Percentiles rank a stretch among this genome's conserved stretches.
These are phyloP conservation scores for Andrena bucephala DNA, from an alignment of 2,888 invertebrate genomes.

Conservation along the genomic window DNA sequence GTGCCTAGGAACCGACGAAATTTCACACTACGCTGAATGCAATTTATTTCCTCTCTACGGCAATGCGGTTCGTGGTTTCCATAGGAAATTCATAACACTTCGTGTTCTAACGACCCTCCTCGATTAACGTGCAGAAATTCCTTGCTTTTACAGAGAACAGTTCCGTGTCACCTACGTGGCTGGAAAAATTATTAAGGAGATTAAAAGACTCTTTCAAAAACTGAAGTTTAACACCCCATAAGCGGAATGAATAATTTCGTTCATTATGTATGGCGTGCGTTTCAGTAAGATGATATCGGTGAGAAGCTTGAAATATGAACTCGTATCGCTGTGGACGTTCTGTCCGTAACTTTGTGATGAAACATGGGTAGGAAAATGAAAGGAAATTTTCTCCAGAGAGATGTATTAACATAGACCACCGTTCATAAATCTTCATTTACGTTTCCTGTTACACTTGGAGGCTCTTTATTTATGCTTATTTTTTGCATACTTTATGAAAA, in stretches of 20 bases:
- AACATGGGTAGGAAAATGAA: constrained; percentile 4
- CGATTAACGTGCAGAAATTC: constrained; percentile 1
- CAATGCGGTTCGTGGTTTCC: constrained; percentile 17
- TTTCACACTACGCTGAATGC: constrained; percentile 23
- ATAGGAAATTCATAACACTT: constrained; percentile 49
- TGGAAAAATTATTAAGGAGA: constrained; percentile 20
- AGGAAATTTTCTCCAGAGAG: too few species aligned
- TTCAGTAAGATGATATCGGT: background rate
- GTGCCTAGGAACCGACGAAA: constrained; percentile 31
- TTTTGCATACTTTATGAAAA: background rate
- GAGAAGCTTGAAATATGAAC: background rate
- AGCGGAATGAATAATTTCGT: background rate
- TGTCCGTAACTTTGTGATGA: background rate
- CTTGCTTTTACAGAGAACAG: constrained; percentile 25
- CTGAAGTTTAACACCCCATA: background rate
- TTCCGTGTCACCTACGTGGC: constrained; percentile 14
- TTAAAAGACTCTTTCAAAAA: background rate
- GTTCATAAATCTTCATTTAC: constrained; percentile 7
- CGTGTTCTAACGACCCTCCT: constrained; percentile 32
- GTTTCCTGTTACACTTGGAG: background rate
- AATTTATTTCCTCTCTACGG: constrained; percentile 9
- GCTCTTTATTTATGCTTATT: background rate
- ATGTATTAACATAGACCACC: background rate
- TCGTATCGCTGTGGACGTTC: constrained; percentile 3
- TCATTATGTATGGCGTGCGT: background rate